These are phyloP conservation scores for Axinella damicornis DNA, from an alignment of 37 sponge, comb jelly and placozoan species.

Conservation along the genomic window DNA sequence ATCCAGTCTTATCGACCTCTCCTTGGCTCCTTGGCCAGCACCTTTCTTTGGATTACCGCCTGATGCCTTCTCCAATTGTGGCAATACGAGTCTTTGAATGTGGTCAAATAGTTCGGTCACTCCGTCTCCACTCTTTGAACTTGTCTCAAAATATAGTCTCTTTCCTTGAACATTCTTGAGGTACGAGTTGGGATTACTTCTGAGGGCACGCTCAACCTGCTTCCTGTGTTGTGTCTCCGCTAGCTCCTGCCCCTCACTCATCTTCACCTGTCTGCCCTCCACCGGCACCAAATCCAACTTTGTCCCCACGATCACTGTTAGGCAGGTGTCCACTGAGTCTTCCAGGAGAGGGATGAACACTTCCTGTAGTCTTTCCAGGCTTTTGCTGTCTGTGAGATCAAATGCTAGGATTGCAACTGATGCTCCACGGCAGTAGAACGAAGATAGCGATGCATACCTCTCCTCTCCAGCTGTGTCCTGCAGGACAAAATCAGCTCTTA, in stretches of 20 bases:
- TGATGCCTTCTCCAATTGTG: slow-evolving; percentile 37
- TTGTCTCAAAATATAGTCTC: slow-evolving; percentile 81
- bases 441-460: slow-evolving; percentile 80
- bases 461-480: slow-evolving; percentile 97
- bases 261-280: slow-evolving; percentile 35
- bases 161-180: slow-evolving; percentile 46
- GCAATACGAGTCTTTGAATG: slow-evolving; percentile 61
- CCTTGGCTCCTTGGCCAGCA: background rate
- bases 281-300: slow-evolving; percentile 69
- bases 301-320: slow-evolving; percentile 81
- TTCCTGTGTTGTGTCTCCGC: slow-evolving; percentile 51
- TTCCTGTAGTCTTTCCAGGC: slow-evolving; percentile 57
- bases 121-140: slow-evolving; percentile 79
- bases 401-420: slow-evolving; percentile 87
- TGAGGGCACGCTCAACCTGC: slow-evolving; percentile 65
- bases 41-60: background rate
- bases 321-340: slow-evolving; percentile 69
- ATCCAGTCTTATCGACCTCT: background rate
- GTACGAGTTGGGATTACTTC: slow-evolving; percentile 25
- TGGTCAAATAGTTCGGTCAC: slow-evolving; percentile 78
- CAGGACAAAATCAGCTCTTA: too few species aligned
- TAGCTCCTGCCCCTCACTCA: slow-evolving; percentile 45
- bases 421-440: slow-evolving; percentile 89
- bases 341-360: slow-evolving; percentile 79
- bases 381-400: slow-evolving; percentile 70